Evolutionary conservation across 2,888 invertebrate genomes (phyloP).

Genomic region (Meganola albula): DNA sequence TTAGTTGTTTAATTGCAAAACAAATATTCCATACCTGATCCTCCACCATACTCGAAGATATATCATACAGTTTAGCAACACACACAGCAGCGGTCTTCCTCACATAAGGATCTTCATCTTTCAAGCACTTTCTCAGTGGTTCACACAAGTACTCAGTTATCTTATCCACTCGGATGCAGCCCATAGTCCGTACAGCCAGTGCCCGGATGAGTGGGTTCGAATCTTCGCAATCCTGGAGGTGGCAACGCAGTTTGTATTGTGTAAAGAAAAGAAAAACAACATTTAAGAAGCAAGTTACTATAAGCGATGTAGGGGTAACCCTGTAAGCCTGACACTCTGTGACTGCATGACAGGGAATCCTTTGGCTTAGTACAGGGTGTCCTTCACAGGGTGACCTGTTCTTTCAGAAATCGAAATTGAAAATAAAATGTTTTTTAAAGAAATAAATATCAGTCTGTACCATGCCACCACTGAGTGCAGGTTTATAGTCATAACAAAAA

Average conservation of each 20-base stretch:
- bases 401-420: no score
- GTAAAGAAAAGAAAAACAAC: conserved; percentile 54
- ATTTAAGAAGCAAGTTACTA: conserved; percentile 59
- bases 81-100: conserved; percentile 99
- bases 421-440: neutral
- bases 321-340: conserved; percentile 11
- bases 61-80: conserved; percentile 99
- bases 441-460: neutral
- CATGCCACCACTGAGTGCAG: no score
- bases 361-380: no score
- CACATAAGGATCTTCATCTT: conserved; percentile 98
- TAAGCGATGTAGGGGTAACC: conserved; percentile 36
- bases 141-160: conserved; percentile 99
- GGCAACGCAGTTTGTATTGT: conserved; percentile 42
- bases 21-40: conserved; percentile 59
- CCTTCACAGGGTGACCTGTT: no score
- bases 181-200: conserved; percentile 99
- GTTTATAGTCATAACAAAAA: no score
- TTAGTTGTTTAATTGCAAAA: neutral
- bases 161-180: conserved; percentile 99
- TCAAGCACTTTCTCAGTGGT: conserved; percentile 94
- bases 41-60: conserved; percentile 85
- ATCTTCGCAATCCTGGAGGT: conserved; percentile 96
- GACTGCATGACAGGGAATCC: no score
- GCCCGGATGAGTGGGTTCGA: conserved; percentile 99